Conservation (phyloP, 2,797 vertebrate species). For the Phrynocephalus vlangalii region DNA sequence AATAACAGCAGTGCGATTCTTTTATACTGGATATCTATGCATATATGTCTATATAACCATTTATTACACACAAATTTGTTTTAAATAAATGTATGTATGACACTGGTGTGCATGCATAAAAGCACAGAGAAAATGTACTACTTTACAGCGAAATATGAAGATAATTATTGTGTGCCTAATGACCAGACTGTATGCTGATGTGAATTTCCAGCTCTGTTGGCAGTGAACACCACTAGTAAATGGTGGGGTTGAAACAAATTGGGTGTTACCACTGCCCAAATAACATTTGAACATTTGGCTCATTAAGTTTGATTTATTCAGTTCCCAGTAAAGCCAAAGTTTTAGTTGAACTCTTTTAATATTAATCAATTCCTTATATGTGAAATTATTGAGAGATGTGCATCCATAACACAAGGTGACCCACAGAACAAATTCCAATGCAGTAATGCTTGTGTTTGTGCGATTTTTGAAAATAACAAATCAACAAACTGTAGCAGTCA, state of each 20-base stretch:
- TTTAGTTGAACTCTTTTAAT: slow-evolving; percentile 44
- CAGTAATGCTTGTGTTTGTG: background rate
- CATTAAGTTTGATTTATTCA: slow-evolving; percentile 47
- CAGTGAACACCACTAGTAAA: slow-evolving; percentile 18
- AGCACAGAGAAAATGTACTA: background rate
- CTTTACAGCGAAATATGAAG: slow-evolving; percentile 3
- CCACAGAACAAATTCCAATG: background rate
- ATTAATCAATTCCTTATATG: slow-evolving; percentile 31
- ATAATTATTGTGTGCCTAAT: slow-evolving; percentile 32
- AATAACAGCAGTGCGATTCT: background rate
- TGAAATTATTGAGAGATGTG: background rate
- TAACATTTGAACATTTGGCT: slow-evolving; percentile 37
- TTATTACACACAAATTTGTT: background rate
- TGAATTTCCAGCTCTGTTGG: slow-evolving; percentile 31
- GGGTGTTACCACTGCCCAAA: slow-evolving; percentile 16
- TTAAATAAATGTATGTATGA: slow-evolving; percentile 4
- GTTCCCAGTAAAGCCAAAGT: slow-evolving; percentile 32
- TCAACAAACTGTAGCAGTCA: background rate
- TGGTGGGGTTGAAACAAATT: slow-evolving; percentile 32
- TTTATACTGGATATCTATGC: background rate
- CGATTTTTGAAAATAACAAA: background rate
- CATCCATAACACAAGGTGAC: slow-evolving; percentile 22
- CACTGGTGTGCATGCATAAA: background rate
- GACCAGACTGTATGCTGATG: slow-evolving; percentile 10
- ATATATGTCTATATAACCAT: background rate